phyloP scores from a whole-genome alignment of 2,113 vertebrate species.

The Calonectris borealis region DNA sequence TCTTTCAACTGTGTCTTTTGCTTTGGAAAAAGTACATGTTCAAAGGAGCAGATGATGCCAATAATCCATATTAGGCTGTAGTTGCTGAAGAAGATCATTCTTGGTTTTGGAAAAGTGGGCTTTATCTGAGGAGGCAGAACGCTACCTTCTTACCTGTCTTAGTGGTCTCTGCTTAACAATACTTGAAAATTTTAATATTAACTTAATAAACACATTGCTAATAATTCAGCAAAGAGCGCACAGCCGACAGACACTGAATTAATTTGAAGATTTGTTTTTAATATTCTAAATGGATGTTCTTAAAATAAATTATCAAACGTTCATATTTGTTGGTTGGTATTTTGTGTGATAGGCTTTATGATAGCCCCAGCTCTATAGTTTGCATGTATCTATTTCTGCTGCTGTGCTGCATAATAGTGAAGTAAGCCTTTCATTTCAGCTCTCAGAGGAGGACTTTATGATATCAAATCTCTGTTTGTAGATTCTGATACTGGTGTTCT shows the following conservation, averaged over 20 bases:
- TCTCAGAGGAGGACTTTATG: not conserved
- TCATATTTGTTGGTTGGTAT: not conserved
- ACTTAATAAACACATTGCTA: not conserved
- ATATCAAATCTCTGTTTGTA: not conserved
- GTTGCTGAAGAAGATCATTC: not conserved
- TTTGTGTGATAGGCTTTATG: not conserved
- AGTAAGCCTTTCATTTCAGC: not conserved
- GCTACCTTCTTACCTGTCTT: not conserved
- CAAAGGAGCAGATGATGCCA: not conserved
- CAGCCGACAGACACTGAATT: not conserved
- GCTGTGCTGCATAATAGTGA: not conserved
- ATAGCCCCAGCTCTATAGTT: not conserved
- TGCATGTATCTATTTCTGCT: not conserved
- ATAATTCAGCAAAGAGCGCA: not conserved
- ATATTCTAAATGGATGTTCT: not conserved
- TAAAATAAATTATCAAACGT: not conserved
- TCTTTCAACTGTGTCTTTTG: not conserved
- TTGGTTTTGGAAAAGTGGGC: not conserved
- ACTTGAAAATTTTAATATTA: not conserved
- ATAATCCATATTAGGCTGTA: not conserved
- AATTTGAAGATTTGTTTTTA: not conserved
- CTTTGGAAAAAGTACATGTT: not conserved
- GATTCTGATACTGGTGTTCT: not conserved
- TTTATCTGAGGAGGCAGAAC: not conserved
- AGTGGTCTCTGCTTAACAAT: not conserved